Evolutionary conservation across 2,888 invertebrate species (phyloP).

Genomic region (Agonopterix subpropinquella): DNA sequence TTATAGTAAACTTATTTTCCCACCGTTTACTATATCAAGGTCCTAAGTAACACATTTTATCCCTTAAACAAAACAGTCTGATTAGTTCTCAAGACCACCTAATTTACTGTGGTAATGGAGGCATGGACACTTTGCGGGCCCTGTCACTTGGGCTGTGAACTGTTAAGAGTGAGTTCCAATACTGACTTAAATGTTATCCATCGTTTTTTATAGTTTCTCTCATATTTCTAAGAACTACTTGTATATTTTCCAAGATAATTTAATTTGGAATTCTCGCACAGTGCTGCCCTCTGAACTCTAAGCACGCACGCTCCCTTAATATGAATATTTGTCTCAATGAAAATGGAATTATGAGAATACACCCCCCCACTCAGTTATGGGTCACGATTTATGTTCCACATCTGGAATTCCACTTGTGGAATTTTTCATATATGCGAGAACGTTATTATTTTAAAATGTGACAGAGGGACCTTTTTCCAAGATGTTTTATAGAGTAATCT

Average conservation of each 20-base stretch:
- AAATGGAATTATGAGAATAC: slow-evolving; percentile 63
- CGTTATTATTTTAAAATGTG: slow-evolving; percentile 48
- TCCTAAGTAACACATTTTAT: no score
- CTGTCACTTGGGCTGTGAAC: no score
- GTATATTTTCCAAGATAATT: neutral
- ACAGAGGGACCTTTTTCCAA: slow-evolving; percentile 5
- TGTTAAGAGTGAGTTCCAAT: no score
- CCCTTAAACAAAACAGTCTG: no score
- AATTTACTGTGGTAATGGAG: no score
- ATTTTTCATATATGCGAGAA: slow-evolving; percentile 58
- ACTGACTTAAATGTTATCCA: no score
- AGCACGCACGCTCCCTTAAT: slow-evolving; percentile 50
- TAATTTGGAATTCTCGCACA: slow-evolving; percentile 28
- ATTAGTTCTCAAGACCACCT: no score
- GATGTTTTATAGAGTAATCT: neutral
- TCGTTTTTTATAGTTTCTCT: no score
- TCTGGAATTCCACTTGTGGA: slow-evolving; percentile 33
- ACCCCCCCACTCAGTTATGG: slow-evolving; percentile 37
- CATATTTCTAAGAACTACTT: no score
- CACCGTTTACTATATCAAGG: no score
- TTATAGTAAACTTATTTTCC: no score
- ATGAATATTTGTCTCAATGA: slow-evolving; percentile 73
- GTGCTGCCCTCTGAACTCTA: slow-evolving; percentile 40
- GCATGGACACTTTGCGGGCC: no score
- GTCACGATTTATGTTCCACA: slow-evolving; percentile 55